Percentiles rank a stretch among this genome's conserved stretches.
Evolutionary conservation across 23 tunicate species (phyloP).

Genomic region (Trididemnum nubilum): DNA sequence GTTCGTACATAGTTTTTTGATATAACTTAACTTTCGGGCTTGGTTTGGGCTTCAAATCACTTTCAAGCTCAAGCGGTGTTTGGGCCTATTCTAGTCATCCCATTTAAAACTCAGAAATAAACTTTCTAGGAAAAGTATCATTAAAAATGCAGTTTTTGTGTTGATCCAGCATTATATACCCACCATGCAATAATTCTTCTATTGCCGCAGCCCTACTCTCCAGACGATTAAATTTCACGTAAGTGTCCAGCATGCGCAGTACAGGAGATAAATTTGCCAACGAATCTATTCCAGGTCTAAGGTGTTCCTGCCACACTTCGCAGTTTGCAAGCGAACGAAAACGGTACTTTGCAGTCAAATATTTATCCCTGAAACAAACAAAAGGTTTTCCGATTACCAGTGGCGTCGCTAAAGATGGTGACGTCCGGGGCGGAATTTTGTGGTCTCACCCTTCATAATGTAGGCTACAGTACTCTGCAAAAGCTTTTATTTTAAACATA

Average conservation of each 20-base stretch:
- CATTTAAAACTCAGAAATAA: no score
- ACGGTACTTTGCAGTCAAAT: constrained; percentile 18
- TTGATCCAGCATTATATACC: no score
- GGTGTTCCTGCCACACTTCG: constrained; percentile 43
- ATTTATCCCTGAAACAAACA: constrained; percentile 34
- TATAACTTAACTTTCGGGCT: no score
- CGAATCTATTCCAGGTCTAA: constrained; percentile 28
- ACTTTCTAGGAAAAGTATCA: no score
- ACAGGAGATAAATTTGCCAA: constrained; percentile 22
- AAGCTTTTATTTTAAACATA: no score
- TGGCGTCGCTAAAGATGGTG: background rate
- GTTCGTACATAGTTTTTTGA: no score
- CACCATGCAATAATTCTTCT: constrained; percentile 62
- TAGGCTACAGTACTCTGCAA: no score
- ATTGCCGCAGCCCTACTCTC: constrained; percentile 73
- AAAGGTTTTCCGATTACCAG: background rate
- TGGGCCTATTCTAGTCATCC: no score
- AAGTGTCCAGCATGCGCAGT: constrained; percentile 55
- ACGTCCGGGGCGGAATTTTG: background rate
- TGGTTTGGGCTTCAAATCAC: no score
- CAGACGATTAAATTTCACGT: constrained; percentile 53
- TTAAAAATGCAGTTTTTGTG: no score
- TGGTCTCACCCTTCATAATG: background rate
- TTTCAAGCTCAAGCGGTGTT: no score
- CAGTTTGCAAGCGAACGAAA: constrained; percentile 47